Percentiles rank a stretch among this genome's conserved stretches.
These are phyloP conservation scores for Myotis planiceps DNA, from an alignment of 2,797 vertebrate genomes.

Conservation along the genomic window DNA sequence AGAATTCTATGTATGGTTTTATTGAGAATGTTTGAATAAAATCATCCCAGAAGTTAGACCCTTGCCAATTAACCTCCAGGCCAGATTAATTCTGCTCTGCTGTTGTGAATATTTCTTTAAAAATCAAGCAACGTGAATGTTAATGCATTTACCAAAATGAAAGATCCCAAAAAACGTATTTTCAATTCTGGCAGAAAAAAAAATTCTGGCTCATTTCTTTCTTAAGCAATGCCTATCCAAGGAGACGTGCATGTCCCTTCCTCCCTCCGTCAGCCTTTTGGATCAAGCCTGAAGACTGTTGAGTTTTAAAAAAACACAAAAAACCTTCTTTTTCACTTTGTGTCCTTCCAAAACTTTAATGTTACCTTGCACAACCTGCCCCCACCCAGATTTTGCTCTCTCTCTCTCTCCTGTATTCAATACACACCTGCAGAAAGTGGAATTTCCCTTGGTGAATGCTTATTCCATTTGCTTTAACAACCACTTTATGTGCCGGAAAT, in stretches of 20 bases:
- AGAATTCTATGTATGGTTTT: background rate
- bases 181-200: background rate
- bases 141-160: background rate
- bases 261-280: background rate
- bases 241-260: background rate
- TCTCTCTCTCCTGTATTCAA: background rate
- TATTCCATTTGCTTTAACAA: background rate
- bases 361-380: background rate
- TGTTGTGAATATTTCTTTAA: background rate
- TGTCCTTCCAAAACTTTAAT: background rate
- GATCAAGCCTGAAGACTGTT: background rate
- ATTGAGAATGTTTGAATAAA: background rate
- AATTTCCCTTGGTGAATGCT: background rate
- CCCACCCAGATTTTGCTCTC: background rate
- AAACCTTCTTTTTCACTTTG: background rate
- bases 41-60: background rate
- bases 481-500: background rate
- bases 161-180: background rate
- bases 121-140: background rate
- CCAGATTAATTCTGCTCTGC: background rate
- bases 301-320: background rate
- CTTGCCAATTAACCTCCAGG: background rate
- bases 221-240: background rate
- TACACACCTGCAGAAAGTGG: background rate
- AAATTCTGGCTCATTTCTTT: background rate